Base-by-base conservation (phyloP, 2,888 invertebrate species). In the Sycophila texana region DNA sequence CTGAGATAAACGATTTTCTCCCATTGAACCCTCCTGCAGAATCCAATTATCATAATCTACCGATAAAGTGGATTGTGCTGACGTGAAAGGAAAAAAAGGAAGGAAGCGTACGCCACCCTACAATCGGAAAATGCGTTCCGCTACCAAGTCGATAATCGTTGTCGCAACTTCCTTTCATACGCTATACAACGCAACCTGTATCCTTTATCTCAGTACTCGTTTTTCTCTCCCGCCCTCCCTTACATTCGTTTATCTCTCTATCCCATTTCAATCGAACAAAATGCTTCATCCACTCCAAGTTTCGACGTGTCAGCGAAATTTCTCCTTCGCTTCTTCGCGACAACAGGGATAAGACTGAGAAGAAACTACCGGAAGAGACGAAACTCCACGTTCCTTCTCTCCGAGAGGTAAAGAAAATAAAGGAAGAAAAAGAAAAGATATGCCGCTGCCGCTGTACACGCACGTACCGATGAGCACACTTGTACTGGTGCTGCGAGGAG, bases 241-340 rank as follows among this genome's bases (percentile, higher is more conserved):
- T 51, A 26, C 58, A 26, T 63, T n/a, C 67, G 53, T 30, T 58
- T 51, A 22, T 72, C 51, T 73, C 67, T 77, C 67, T 39, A 65
- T 75, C 61, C 49, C 61, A 66, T 81, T 79, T 81, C 79, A 79
- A 79, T 79, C 71, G 76, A 77, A 77, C 65, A 49, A 75, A 79
- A 77, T 76, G 76, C 65, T 76, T 79, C 67, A 66, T 76, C 76
- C 72, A 70, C 79, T 76, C 68, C n/a, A 79, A 77, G 71, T 81
- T 77, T 72, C 74, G 71, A 79, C 67, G 74, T 77, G 77, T 81
- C 81, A 79, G 75, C 81, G 65, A 68, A 81, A 81, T 81, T 79
- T 63, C 63, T 61, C 18, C 26, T 68, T 39, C 70, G 18, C 55
- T 57, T 10, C 65, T 16, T 18, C 3, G 14, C 18, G 39, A 20